A percentile compares a stretch with the other conserved stretches of the same genome.
Conservation (phyloP, 1,140 invertebrate genomes). For the Hyposmocoma kahamanoa region DNA sequence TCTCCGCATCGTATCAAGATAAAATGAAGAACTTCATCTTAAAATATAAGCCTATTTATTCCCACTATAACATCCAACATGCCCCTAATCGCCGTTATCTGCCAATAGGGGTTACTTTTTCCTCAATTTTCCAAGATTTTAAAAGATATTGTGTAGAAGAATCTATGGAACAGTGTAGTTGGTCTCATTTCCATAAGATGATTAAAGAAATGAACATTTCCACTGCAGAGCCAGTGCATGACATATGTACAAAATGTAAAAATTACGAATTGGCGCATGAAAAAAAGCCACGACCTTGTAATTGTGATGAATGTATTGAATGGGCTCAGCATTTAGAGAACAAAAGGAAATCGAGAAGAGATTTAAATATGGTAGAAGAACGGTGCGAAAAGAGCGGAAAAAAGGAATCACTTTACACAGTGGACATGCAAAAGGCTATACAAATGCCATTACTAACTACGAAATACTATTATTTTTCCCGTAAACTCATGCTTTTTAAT, state of each 20-base stretch:
- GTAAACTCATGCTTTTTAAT: constrained; percentile 15
- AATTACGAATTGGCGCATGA: neutral
- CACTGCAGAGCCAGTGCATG: constrained; percentile 9
- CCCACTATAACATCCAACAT: neutral
- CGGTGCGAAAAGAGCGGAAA: too few species aligned
- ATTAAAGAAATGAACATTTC: constrained; percentile 16
- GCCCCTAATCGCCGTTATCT: neutral
- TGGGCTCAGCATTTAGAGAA: neutral
- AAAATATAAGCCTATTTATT: neutral
- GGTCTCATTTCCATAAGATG: constrained; percentile 17
- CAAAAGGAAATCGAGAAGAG: neutral
- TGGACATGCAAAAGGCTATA: constrained; percentile 21
- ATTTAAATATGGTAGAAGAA: too few species aligned
- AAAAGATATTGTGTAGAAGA: neutral
- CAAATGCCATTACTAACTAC: constrained; percentile 10
- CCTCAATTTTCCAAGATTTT: neutral
- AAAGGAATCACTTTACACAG: constrained; percentile 2
- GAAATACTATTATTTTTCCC: neutral
- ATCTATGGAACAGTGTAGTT: constrained; percentile 2
- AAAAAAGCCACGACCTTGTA: neutral
- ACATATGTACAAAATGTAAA: constrained; percentile 14
- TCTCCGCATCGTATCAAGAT: neutral
- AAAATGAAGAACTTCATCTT: neutral
- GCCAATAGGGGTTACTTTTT: neutral
- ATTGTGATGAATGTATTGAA: neutral